Evolutionary conservation across 2,113 vertebrate species (phyloP), one percentile per base, ranked within the genome.

Genomic region (Macrotus californicus): DNA sequence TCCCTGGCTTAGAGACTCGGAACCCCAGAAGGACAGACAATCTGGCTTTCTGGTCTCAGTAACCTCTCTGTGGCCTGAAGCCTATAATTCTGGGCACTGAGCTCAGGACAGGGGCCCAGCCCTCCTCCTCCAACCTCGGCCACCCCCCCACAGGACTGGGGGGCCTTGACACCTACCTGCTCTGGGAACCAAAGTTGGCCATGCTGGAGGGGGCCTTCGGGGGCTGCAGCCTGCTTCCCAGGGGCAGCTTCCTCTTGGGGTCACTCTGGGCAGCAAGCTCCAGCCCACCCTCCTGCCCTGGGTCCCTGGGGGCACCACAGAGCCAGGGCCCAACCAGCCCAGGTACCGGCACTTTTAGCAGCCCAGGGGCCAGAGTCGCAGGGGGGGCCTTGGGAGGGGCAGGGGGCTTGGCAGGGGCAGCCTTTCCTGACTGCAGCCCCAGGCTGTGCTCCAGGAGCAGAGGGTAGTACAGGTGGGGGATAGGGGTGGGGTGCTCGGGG

Each of bases 401-500:
- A 0, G 87, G 0, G 96, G 98, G 96, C 98, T 99, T 97, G 91
- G 95, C 5, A 2, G 97, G 98, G 9, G 96, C n/a, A n/a, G n/a
- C 97, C 96, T 97, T 99, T 97, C 91, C 93, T 4, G 98, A 97
- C 0, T 98, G 73, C 2, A 98, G 89, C 87, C 98, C 93, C 0
- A 99, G 98, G 8, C 98, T 94, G 70, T 99, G 99, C 89, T 99
- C 99, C 0, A 99, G 99, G 61, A 99, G 97, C 96, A 99, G 98
- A 0, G 99, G 99, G 96, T 99, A 99, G 98, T 99, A 99, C 67
- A 99, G 99, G 36, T 98, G 98, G 2, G 99, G 98, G 0, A 98
- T 98, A 36, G 99, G 98, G 46, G 99, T 89, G 0, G 99, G 95
- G 75, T 98, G 98, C 73, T 99, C 99, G 0, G 98, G 67, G 41